A percentile compares a stretch with the other conserved stretches of the same genome.
Evolutionary conservation across 2,888 invertebrate species (phyloP).

Genomic region (Drosophila melanosoma): DNA sequence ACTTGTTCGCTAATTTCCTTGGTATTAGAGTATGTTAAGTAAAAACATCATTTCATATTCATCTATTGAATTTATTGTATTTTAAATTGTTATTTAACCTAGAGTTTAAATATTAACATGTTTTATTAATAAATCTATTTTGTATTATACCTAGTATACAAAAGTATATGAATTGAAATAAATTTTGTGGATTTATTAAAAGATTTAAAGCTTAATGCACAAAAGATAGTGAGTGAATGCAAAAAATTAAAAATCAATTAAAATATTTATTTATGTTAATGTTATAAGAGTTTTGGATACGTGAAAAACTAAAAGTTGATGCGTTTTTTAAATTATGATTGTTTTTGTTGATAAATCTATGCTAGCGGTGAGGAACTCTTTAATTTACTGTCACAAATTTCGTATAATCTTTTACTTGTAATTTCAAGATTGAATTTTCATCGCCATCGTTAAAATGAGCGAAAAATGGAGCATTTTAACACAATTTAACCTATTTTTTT

Average conservation of each 20-base stretch:
- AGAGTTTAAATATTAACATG: background rate
- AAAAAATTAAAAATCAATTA: background rate
- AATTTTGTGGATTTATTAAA: background rate
- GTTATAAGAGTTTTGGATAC: background rate
- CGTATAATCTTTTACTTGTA: background rate
- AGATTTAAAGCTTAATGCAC: too few species aligned
- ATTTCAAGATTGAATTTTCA: background rate
- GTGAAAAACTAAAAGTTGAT: background rate
- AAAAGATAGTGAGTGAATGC: background rate
- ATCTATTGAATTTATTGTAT: background rate
- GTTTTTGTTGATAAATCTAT: background rate
- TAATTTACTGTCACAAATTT: background rate
- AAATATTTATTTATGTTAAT: background rate
- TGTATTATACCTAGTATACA: background rate
- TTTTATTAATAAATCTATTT: background rate
- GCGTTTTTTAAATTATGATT: background rate
- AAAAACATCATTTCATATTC: background rate
- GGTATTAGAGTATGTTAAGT: background rate
- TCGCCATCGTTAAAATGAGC: background rate
- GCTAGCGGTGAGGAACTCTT: background rate
- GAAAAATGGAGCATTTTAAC: background rate
- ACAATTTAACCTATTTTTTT: background rate
- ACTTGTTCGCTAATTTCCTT: background rate
- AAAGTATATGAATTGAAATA: background rate
- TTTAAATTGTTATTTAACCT: background rate